phyloP scores from a whole-genome alignment of 53 echinoderm and acorn worm species.

The Holothuria leucospilota region DNA sequence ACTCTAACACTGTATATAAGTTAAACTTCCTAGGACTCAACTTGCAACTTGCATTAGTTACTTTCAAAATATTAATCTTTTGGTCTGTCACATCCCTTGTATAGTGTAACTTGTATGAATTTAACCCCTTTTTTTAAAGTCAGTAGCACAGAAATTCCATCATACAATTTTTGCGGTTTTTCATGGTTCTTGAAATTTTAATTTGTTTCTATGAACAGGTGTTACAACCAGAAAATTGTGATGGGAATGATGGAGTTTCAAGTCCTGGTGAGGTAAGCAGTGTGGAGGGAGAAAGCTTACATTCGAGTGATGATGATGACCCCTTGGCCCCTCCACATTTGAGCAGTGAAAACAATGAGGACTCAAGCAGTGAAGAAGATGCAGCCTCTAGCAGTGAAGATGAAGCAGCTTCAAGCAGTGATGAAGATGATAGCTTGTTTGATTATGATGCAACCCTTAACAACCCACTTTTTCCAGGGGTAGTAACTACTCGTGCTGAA shows the following conservation, averaged over 20 bases:
- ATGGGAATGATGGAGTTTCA: conserved; percentile 29
- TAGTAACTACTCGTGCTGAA: conserved; percentile 44
- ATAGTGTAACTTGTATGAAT: no score
- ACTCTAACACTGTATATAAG: no score
- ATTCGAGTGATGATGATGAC: conserved; percentile 29
- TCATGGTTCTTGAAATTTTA: no score
- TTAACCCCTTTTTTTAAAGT: no score
- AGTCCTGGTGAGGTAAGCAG: neutral
- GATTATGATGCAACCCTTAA: conserved; percentile 41
- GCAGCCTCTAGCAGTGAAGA: conserved; percentile 28
- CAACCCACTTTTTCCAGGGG: conserved; percentile 24
- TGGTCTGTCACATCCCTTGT: no score
- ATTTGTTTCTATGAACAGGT: neutral
- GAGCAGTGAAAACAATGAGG: neutral
- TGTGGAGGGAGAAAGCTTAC: conserved; percentile 2
- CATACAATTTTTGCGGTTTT: no score
- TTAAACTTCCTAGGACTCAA: no score
- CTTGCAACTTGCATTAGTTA: no score
- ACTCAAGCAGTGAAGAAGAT: neutral
- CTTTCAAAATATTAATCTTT: no score
- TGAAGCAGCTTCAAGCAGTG: conserved; percentile 19
- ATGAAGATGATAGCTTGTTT: conserved; percentile 32
- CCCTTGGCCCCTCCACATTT: neutral
- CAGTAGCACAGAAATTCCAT: no score
- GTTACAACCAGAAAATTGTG: conserved; percentile 32